Base-by-base conservation (phyloP, 1,140 invertebrate species). In the Papilio machaon region DNA sequence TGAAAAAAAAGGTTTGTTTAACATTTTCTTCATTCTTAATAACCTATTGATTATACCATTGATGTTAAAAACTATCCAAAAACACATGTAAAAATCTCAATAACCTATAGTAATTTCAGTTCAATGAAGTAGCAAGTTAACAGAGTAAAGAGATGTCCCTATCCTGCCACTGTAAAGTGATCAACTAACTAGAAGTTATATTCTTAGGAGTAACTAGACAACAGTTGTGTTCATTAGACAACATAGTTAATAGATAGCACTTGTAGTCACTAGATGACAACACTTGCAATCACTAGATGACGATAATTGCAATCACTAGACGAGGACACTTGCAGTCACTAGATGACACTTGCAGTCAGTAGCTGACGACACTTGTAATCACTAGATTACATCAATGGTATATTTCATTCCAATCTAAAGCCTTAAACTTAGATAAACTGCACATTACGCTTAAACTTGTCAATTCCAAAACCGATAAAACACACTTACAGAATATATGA, bases 71-170 rank as follows among this genome's bases (percentile, higher is more conserved):
- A 52, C 3, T 8, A 52, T 52, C 6, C 10, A 52, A 30, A 10
- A 64, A 8, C 23, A 64, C 10, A 64, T 64, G 10, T 30, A 64
- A 64, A 70, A 30, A 64, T 30, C 10, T 58, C 17, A 58, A 67
- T 67, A 67, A 30, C 11, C 10, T 67, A 67, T 19, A 64, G 23
- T 30, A 64, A 64, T 64, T 64, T 64, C 60, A 64, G 60, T 35
- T n/a, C 10, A 64, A 23, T 30, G 0, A 64, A 64, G 19, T 64
- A 54, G 15, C 8, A 19, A 58, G n/a, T 9, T 58, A 9, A 58
- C 54, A 58, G 54, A 58, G 17, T 58, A 58, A 1, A 11, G 6
- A 5, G 6, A 9, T 58, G 54, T 58, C 54, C 54, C n/a, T 52
- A 52, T 13, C 54, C 54, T 58, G 54, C 49, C 49, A 6, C 49